Conservation (phyloP, 2,797 vertebrate species). For the Phrynocephalus vlangalii region DNA sequence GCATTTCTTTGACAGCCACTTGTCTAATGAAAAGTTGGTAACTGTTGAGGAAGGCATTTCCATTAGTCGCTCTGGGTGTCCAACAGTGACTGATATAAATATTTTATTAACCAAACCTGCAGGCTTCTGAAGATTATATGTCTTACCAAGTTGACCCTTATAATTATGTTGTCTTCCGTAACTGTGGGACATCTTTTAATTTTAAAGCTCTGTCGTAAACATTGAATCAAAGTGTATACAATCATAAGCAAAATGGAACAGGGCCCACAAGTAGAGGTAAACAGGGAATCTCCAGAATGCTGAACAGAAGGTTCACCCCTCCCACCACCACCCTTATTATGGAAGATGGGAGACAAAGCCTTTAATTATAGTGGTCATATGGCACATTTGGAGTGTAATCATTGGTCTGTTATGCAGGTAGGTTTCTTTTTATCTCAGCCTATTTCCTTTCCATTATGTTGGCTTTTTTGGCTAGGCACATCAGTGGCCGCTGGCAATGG, state of each 20-base stretch:
- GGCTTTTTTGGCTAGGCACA: background rate
- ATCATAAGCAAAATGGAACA: constrained; percentile 57
- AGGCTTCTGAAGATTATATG: constrained; percentile 85
- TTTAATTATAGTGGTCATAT: constrained; percentile 40
- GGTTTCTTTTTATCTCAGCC: constrained; percentile 29
- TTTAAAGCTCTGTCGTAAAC: constrained; percentile 80
- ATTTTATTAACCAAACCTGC: constrained; percentile 82
- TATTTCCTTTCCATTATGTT: background rate
- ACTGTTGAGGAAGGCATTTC: constrained; percentile 68
- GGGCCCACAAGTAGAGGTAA: constrained; percentile 61
- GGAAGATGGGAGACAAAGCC: constrained; percentile 10
- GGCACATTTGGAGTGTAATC: constrained; percentile 16
- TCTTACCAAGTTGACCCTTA: constrained; percentile 85
- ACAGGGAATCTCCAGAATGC: constrained; percentile 44
- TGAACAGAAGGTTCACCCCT: constrained; percentile 30
- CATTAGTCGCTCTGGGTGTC: constrained; percentile 73
- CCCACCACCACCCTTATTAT: background rate
- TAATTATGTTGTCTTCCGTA: constrained; percentile 85
- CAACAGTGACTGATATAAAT: constrained; percentile 83
- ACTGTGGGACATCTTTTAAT: constrained; percentile 79
- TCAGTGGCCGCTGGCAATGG: background rate
- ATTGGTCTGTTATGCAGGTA: constrained; percentile 1
- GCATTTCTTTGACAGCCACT: constrained; percentile 57
- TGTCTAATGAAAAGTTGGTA: constrained; percentile 58
- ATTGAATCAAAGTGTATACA: constrained; percentile 74